Evolutionary conservation across 2,113 vertebrate genomes (phyloP).

Genomic region (Nerophis lumbriciformis): DNA sequence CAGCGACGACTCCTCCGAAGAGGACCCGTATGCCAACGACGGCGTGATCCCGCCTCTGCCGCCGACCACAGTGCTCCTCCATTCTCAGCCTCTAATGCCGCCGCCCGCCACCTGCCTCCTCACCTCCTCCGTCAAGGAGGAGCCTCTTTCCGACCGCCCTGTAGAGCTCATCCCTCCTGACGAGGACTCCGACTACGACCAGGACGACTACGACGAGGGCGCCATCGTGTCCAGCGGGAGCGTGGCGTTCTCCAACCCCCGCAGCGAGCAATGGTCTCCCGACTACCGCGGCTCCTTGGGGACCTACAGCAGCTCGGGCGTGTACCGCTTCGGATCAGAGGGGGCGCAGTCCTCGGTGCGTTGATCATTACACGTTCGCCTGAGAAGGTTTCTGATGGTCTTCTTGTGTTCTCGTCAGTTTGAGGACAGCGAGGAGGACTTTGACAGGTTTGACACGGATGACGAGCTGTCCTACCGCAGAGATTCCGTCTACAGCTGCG

Average conservation of each 20-base stretch:
- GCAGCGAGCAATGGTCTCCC: slow-evolving; percentile 85
- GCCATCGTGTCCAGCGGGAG: slow-evolving; percentile 86
- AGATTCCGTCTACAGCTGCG: slow-evolving; percentile 95
- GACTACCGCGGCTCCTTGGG: slow-evolving; percentile 87
- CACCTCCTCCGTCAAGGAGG: slow-evolving; percentile 72
- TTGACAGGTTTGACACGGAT: slow-evolving; percentile 91
- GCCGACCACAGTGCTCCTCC: slow-evolving; percentile 41
- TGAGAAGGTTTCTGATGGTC: not conserved
- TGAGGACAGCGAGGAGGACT: slow-evolving; percentile 97
- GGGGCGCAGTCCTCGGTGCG: slow-evolving; percentile 94
- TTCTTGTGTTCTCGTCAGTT: slow-evolving; percentile 68
- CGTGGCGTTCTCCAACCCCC: slow-evolving; percentile 80
- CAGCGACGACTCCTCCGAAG: slow-evolving; percentile 94
- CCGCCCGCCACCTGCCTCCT: slow-evolving; percentile 62
- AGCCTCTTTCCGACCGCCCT: slow-evolving; percentile 62
- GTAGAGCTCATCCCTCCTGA: slow-evolving; percentile 82
- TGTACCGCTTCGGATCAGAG: slow-evolving; percentile 90
- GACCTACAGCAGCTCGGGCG: slow-evolving; percentile 90
- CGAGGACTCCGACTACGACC: slow-evolving; percentile 86
- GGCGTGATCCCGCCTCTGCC: slow-evolving; percentile 69
- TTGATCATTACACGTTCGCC: not conserved
- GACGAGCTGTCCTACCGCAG: slow-evolving; percentile 88
- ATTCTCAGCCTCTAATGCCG: slow-evolving; percentile 43
- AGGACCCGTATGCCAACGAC: slow-evolving; percentile 95
- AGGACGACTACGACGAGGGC: slow-evolving; percentile 87